These are phyloP conservation scores for Hiodon alosoides DNA, from an alignment of 2,113 vertebrate genomes.

Conservation along the genomic window DNA sequence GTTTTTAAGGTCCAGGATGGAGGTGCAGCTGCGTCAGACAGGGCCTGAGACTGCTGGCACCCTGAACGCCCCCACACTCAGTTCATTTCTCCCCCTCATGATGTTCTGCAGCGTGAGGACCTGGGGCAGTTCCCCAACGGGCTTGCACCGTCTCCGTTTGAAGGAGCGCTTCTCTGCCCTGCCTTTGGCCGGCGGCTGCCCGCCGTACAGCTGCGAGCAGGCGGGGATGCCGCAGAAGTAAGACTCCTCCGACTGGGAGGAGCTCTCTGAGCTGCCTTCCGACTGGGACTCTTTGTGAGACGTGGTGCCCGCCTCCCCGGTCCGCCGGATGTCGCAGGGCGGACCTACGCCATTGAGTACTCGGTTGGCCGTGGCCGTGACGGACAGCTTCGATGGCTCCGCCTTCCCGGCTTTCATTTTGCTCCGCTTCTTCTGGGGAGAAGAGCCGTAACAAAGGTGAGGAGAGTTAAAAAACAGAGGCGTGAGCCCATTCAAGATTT, in stretches of 20 bases:
- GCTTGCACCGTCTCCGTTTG: constrained; percentile 73
- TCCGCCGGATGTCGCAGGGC: constrained; percentile 70
- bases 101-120: constrained; percentile 82
- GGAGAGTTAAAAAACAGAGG: no score
- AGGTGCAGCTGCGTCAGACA: constrained; percentile 48
- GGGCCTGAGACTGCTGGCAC: constrained; percentile 82
- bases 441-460: no score
- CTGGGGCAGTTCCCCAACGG: constrained; percentile 72
- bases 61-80: constrained; percentile 79
- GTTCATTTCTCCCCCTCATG: constrained; percentile 86
- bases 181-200: constrained; percentile 71
- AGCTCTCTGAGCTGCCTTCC: constrained; percentile 82
- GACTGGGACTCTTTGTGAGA: constrained; percentile 73
- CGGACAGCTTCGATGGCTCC: constrained; percentile 70
- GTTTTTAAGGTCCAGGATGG: background rate
- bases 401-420: constrained; percentile 84
- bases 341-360: constrained; percentile 68
- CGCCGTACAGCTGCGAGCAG: constrained; percentile 73
- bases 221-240: constrained; percentile 78
- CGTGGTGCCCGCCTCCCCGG: constrained; percentile 67
- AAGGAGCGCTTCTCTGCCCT: constrained; percentile 83
- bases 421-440: constrained; percentile 82
- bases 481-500: no score
- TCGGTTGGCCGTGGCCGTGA: constrained; percentile 65
- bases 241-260: constrained; percentile 87